Conservation (phyloP, 1,140 invertebrate genomes). For the Dufourea novaeangliae region DNA sequence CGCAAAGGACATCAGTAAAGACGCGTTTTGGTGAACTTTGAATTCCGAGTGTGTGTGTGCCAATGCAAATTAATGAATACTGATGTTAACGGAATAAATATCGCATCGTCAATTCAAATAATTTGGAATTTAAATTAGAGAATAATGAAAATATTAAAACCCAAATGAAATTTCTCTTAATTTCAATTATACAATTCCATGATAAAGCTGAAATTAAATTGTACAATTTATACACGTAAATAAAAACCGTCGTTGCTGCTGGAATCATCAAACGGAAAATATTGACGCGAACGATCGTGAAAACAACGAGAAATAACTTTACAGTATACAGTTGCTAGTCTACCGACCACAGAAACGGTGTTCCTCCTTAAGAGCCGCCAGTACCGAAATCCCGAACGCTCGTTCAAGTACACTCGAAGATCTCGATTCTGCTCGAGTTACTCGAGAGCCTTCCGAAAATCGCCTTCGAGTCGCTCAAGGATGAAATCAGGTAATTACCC, state of each 20-base stretch:
- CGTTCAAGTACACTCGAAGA: constrained; percentile 38
- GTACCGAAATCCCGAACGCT: constrained; percentile 35
- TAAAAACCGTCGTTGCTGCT: not conserved
- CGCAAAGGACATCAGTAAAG: not conserved
- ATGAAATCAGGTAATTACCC: constrained; percentile 31
- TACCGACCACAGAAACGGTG: not conserved
- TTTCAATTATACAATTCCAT: no score
- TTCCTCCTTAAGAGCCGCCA: constrained; percentile 9
- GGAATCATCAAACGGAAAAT: not conserved
- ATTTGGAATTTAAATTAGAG: no score
- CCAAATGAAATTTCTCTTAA: no score
- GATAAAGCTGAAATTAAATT: no score
- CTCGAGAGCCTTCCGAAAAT: constrained; percentile 33
- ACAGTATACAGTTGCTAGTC: not conserved
- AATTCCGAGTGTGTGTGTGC: not conserved
- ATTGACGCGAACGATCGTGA: not conserved
- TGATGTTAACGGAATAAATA: no score
- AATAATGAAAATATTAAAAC: no score
- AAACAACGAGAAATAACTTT: not conserved
- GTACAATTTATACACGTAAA: no score
- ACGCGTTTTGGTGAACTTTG: not conserved
- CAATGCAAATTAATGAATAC: no score
- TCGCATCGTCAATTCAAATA: no score
- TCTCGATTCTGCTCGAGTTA: constrained; percentile 31
- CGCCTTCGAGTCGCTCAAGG: not conserved